Evolutionary conservation across 2,113 vertebrate species (phyloP), one percentile per base, ranked within the genome.

Genomic region (Hydrolagus affinis): DNA sequence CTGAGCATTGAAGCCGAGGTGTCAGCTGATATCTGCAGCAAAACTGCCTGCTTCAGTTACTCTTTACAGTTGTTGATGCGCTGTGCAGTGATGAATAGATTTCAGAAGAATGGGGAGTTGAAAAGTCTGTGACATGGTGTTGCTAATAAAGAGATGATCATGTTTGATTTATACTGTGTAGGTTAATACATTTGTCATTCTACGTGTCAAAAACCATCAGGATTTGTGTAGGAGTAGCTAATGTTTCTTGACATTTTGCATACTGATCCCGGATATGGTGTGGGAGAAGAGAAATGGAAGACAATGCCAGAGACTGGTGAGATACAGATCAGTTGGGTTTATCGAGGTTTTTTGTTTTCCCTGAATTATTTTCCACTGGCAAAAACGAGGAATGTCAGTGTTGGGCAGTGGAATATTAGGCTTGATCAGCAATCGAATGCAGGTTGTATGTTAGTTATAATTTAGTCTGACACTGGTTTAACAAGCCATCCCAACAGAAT

Each of bases 161-260:
- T 83, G 62, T 83, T 83, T 66, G 78, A 83, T 83, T 44, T 83
- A 62, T 83, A 62, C 78, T 28, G 15, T 66, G 78, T 83, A 83
- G 78, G 60, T 83, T 83, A 66, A 83, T 83, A 68, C 30, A 83
- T 83, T 83, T 83, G 60, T 30, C 78, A 83, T 83, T 83, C 30
- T 83, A 64, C 15, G 59, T 83, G 78, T 83, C 78, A 83, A 66
- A 83, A 66, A 83, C 66, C 28, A 83, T 83, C 30, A 83, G 78
- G 60, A 66, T 66, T 66, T 66, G 25, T 30, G 78, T 83, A 68
- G 78, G 78, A 83, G 78, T 83, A 32, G 78, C 78, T 83, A 60
- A 83, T 83, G 78, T 17, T 68, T 83, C 66, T 83, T 83, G 78
- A 83, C 78, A 83, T 83, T 62, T 32, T 83, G 78, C 78, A 83